These are phyloP conservation scores for Drosophila simulans DNA, from an alignment of 1,140 invertebrate genomes.

Conservation along the genomic window DNA sequence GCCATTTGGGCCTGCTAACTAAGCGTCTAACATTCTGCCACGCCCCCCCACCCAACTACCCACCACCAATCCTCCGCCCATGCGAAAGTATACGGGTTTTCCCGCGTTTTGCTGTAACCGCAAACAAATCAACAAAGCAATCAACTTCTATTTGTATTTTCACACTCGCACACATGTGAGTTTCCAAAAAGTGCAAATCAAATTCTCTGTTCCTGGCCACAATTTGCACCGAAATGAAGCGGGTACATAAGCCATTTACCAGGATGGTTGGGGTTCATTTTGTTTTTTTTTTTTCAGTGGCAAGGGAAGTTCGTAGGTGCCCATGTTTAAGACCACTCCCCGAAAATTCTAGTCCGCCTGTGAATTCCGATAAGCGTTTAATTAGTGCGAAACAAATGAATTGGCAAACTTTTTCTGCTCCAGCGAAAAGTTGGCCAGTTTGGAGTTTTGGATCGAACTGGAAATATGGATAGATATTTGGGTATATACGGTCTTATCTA, in stretches of 20 bases:
- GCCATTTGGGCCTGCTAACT: slow-evolving; percentile 70
- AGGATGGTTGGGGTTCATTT: not conserved
- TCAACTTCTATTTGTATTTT: slow-evolving; percentile 83
- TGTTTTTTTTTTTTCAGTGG: not conserved
- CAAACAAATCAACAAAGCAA: slow-evolving; percentile 83
- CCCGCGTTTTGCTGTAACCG: slow-evolving; percentile 63
- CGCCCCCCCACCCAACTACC: slow-evolving; percentile 12
- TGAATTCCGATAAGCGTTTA: slow-evolving; percentile 48
- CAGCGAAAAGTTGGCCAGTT: slow-evolving; percentile 15
- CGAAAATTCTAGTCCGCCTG: slow-evolving; percentile 10
- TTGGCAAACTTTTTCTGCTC: slow-evolving; percentile 37
- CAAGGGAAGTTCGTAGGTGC: slow-evolving; percentile 2
- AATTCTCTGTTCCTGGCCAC: slow-evolving; percentile 63
- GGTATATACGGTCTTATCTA: not conserved
- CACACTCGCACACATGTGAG: slow-evolving; percentile 50
- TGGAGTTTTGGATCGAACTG: slow-evolving; percentile 8
- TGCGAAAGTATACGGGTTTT: slow-evolving; percentile 6
- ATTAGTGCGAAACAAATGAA: slow-evolving; percentile 56
- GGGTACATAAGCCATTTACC: slow-evolving; percentile 21
- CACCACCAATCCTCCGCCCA: not conserved
- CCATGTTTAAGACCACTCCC: not conserved
- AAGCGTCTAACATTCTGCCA: slow-evolving; percentile 71
- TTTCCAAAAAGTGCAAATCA: slow-evolving; percentile 71
- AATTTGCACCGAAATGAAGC: slow-evolving; percentile 66
- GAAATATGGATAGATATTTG: slow-evolving; percentile 23